Conservation (phyloP, 2,113 vertebrate genomes). For the Lophochroa leadbeateri region DNA sequence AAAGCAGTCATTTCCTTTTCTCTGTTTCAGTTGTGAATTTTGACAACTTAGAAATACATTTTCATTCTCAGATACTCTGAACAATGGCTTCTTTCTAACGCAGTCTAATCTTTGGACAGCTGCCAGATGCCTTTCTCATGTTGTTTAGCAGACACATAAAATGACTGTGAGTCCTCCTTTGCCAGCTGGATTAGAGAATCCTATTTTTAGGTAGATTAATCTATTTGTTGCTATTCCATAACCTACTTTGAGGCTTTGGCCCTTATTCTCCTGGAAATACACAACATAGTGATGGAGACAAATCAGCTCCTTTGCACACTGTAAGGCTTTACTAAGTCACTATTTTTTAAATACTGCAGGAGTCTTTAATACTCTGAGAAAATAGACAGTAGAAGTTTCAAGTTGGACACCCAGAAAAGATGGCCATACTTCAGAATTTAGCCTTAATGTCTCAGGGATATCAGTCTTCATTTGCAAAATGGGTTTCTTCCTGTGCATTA, state of each 20-base stretch:
- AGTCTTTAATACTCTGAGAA: background rate
- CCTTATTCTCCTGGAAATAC: background rate
- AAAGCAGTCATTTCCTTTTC: background rate
- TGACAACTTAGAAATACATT: conserved; percentile 10
- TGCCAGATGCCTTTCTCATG: background rate
- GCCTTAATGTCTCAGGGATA: background rate
- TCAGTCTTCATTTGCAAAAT: background rate
- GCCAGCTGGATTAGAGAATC: background rate
- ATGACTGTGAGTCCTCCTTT: background rate
- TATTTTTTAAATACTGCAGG: background rate
- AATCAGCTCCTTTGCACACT: background rate
- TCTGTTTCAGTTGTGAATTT: background rate
- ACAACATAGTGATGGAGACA: background rate
- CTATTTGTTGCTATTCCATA: background rate
- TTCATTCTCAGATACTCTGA: background rate
- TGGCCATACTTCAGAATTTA: background rate
- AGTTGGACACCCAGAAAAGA: background rate
- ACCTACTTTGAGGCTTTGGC: background rate
- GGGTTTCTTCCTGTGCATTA: background rate
- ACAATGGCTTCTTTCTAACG: background rate
- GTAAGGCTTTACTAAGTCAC: background rate
- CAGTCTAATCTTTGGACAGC: background rate
- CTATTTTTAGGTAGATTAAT: background rate
- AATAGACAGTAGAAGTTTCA: background rate
- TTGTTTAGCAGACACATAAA: background rate